Evolutionary conservation across 1,140 invertebrate genomes (phyloP).

Genomic region (Dreissena polymorpha): DNA sequence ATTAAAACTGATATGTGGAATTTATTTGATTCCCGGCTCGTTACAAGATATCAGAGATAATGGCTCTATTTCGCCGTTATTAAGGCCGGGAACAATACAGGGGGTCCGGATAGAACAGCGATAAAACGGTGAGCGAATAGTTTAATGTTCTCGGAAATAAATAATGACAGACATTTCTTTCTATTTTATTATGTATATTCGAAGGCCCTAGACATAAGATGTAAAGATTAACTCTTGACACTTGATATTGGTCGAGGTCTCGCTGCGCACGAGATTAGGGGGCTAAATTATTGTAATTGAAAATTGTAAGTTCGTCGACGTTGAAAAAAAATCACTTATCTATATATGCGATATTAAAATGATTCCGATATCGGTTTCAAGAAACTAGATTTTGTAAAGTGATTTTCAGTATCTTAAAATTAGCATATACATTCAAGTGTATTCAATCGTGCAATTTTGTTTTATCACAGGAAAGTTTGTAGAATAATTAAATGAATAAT

Average conservation of each 20-base stretch:
- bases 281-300: conserved; percentile 1
- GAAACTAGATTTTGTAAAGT: no score
- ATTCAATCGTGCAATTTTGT: no score
- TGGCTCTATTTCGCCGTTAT: conserved; percentile 21
- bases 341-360: no score
- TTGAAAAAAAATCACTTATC: background rate
- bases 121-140: conserved; percentile 28
- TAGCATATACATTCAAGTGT: no score
- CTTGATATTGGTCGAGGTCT: conserved; percentile 4
- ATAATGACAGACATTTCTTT: conserved; percentile 45
- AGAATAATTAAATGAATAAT: no score
- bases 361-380: no score
- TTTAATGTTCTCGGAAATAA: conserved; percentile 25
- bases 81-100: conserved; percentile 33
- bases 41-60: conserved; percentile 44
- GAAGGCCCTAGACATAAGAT: conserved; percentile 14
- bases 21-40: conserved; percentile 44
- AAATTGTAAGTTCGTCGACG: background rate
- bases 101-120: conserved; percentile 26
- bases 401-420: no score
- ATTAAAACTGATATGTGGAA: background rate
- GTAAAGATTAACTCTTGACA: conserved; percentile 16
- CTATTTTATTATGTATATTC: conserved; percentile 48
- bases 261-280: background rate
- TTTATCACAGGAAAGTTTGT: no score